Evolutionary conservation across 2,888 invertebrate genomes (phyloP).

Genomic region (Amiota mariae): DNA sequence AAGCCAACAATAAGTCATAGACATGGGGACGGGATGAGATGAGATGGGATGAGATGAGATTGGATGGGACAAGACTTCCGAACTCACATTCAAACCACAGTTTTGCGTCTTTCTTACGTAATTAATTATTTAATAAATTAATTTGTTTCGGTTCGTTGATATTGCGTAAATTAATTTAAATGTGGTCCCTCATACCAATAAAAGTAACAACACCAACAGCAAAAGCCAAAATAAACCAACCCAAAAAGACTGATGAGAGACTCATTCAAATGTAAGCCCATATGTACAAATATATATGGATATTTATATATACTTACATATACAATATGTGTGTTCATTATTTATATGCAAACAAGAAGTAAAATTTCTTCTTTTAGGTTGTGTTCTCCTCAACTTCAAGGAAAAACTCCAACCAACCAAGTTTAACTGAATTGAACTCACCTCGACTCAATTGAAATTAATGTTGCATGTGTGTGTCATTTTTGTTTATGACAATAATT

Average conservation of each 20-base stretch:
- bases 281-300: neutral
- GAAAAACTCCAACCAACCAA: neutral
- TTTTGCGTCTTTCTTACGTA: conserved; percentile 57
- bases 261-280: neutral
- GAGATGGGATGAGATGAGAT: conserved; percentile 35
- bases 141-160: conserved; percentile 57
- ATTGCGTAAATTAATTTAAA: conserved; percentile 63
- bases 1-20: neutral
- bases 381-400: too few relatives aligned
- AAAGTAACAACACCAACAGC: neutral
- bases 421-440: neutral
- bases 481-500: too few relatives aligned
- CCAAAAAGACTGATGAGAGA: neutral
- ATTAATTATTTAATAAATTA: conserved; percentile 67
- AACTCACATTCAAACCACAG: conserved; percentile 24
- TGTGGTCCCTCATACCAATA: conserved; percentile 41
- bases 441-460: neutral
- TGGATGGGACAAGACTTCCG: neutral
- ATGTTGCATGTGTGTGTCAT: too few relatives aligned
- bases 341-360: too few relatives aligned
- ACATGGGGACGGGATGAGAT: conserved; percentile 24
- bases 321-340: too few relatives aligned
- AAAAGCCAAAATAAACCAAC: conserved; percentile 2
- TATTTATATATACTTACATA: neutral
- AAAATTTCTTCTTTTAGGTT: too few relatives aligned